phyloP scores from a whole-genome alignment of 2,113 vertebrate species.

The Nannospalax galili region DNA sequence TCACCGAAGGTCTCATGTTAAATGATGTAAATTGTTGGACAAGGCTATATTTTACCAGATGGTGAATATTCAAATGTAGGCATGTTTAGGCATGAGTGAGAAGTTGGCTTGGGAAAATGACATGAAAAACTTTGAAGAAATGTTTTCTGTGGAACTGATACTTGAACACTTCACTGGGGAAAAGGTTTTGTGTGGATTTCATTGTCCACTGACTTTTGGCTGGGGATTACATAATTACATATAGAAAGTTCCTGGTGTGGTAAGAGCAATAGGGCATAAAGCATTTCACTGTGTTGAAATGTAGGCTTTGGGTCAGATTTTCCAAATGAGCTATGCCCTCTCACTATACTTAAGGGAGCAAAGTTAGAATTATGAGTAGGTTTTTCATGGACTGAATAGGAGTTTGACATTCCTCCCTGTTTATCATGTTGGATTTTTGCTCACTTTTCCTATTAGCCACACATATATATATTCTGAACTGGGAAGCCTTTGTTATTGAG shows the following conservation, averaged over 20 bases:
- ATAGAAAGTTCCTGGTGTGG: conserved; percentile 57
- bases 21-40: conserved; percentile 51
- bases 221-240: conserved; percentile 71
- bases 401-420: conserved; percentile 71
- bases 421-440: conserved; percentile 71
- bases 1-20: not conserved
- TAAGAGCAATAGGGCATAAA: conserved; percentile 66
- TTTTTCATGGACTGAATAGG: conserved; percentile 71
- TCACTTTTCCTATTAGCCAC: conserved; percentile 72
- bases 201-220: conserved; percentile 66
- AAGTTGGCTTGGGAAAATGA: conserved; percentile 53
- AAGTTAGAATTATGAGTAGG: conserved; percentile 74
- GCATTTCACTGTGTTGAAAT: conserved; percentile 74
- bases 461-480: conserved; percentile 69
- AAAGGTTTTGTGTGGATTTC: conserved; percentile 64
- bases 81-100: conserved; percentile 49
- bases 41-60: conserved; percentile 43
- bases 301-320: conserved; percentile 72
- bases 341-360: conserved; percentile 65
- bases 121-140: conserved; percentile 36
- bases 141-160: conserved; percentile 64
- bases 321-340: conserved; percentile 73
- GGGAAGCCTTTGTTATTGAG: conserved; percentile 76
- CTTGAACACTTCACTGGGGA: conserved; percentile 45
- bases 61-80: conserved; percentile 55